Conservation (phyloP, 2,888 invertebrate genomes). For the Perizoma affinitatum region DNA sequence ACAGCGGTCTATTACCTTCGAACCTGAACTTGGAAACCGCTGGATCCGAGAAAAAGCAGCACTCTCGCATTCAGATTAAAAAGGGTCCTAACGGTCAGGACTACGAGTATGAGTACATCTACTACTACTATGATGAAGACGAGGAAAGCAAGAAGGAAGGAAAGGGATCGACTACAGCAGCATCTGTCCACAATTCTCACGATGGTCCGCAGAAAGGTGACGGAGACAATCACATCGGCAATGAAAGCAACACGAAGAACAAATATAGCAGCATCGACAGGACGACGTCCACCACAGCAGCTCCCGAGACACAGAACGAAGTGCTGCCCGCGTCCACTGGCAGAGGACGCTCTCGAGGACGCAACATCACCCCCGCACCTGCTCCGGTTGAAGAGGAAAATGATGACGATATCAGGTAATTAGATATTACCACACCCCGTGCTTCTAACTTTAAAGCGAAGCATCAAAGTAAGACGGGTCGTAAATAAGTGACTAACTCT, state of each 20-base stretch:
- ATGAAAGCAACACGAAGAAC: constrained; percentile 76
- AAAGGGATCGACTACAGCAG: constrained; percentile 53
- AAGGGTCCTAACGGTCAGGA: constrained; percentile 95
- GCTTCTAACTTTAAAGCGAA: too few relatives aligned
- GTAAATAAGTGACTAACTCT: too few relatives aligned
- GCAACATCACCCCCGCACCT: constrained; percentile 72
- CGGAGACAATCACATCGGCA: constrained; percentile 69
- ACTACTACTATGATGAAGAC: constrained; percentile 95
- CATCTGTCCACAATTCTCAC: constrained; percentile 80
- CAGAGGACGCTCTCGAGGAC: constrained; percentile 78
- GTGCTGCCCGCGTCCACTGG: constrained; percentile 79
- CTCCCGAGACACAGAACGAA: constrained; percentile 87
- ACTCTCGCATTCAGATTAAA: constrained; percentile 91
- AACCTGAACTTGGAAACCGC: constrained; percentile 85
- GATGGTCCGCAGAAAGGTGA: constrained; percentile 84
- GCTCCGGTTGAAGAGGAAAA: constrained; percentile 78
- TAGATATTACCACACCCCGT: neutral
- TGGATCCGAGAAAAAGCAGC: constrained; percentile 87
- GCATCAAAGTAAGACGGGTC: too few relatives aligned
- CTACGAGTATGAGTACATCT: constrained; percentile 96
- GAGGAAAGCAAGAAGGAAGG: constrained; percentile 82
- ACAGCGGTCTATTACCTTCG: constrained; percentile 75
- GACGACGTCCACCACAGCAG: constrained; percentile 63
- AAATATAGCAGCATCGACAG: constrained; percentile 84
- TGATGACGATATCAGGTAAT: constrained; percentile 76